Percentiles rank a stretch among this genome's conserved stretches.
Conservation (phyloP, 1,140 invertebrate species). For the Anoplolepis gracilipes region DNA sequence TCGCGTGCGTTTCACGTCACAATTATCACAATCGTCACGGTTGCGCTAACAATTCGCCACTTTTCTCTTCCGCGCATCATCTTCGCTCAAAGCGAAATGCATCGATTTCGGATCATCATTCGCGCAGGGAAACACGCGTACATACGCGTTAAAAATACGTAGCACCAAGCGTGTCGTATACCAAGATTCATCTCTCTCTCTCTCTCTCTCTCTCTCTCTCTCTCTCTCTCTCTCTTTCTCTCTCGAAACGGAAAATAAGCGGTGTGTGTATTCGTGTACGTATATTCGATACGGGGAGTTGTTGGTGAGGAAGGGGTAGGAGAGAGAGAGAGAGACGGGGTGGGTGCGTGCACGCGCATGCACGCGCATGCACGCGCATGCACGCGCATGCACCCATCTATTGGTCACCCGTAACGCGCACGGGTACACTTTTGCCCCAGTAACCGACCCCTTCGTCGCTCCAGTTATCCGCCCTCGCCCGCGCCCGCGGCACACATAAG, state of each 20-base stretch:
- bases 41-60: background rate
- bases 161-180: background rate
- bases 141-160: too few species aligned
- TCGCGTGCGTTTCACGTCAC: background rate
- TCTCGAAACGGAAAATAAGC: slow-evolving; percentile 47
- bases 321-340: background rate
- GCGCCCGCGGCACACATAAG: slow-evolving; percentile 33
- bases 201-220: too few species aligned
- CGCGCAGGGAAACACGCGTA: background rate
- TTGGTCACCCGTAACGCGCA: slow-evolving; percentile 39
- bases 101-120: background rate
- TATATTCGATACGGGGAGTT: background rate
- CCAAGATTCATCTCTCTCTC: slow-evolving; percentile 27
- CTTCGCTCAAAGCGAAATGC: slow-evolving; percentile 23
- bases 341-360: slow-evolving; percentile 49
- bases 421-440: slow-evolving; percentile 60
- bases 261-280: background rate
- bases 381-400: slow-evolving; percentile 57
- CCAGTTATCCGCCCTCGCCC: slow-evolving; percentile 43
- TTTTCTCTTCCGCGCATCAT: background rate
- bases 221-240: too few species aligned
- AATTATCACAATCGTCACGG: slow-evolving; percentile 9
- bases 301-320: background rate
- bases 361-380: slow-evolving; percentile 52
- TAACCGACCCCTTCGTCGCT: slow-evolving; percentile 55